Conservation (phyloP, 2,888 invertebrate species). For the Thymelicus lineola region DNA sequence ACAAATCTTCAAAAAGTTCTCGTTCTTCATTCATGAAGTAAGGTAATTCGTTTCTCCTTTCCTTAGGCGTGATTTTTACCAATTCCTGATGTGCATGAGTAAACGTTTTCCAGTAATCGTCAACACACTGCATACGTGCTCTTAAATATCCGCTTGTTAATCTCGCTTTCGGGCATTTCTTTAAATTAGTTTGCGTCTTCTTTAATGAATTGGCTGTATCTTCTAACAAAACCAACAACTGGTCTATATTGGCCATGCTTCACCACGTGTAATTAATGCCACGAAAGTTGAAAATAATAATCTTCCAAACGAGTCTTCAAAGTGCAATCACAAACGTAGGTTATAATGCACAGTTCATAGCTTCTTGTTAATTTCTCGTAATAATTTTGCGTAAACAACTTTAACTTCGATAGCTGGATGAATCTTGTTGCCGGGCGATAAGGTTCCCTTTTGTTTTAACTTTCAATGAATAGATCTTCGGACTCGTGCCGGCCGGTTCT, state of each 20-base stretch:
- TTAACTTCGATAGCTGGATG: slow-evolving; percentile 10
- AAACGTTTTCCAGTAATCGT: slow-evolving; percentile 13
- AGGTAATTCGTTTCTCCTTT: neutral
- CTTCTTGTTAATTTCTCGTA: neutral
- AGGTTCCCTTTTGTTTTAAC: neutral
- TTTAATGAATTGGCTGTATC: slow-evolving; percentile 6
- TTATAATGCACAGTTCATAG: neutral
- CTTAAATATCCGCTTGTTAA: slow-evolving; percentile 2
- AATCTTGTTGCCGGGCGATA: neutral
- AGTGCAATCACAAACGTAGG: neutral
- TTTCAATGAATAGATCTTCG: neutral
- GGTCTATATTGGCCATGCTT: neutral
- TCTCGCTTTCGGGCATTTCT: slow-evolving; percentile 5
- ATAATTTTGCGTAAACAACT: slow-evolving; percentile 1
- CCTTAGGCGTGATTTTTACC: slow-evolving; percentile 1
- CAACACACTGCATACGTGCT: slow-evolving; percentile 10
- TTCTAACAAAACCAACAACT: slow-evolving; percentile 1
- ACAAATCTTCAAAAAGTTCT: slow-evolving; percentile 5
- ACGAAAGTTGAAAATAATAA: slow-evolving; percentile 9
- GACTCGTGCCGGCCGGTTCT: slow-evolving; percentile 4
- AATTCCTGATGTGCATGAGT: slow-evolving; percentile 10
- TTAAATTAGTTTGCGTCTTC: slow-evolving; percentile 13
- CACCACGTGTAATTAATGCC: neutral
- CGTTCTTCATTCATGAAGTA: slow-evolving; percentile 14
- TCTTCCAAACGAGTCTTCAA: neutral